Evolutionary conservation across 2,888 invertebrate genomes (phyloP).

Genomic region (Nomada flava): DNA sequence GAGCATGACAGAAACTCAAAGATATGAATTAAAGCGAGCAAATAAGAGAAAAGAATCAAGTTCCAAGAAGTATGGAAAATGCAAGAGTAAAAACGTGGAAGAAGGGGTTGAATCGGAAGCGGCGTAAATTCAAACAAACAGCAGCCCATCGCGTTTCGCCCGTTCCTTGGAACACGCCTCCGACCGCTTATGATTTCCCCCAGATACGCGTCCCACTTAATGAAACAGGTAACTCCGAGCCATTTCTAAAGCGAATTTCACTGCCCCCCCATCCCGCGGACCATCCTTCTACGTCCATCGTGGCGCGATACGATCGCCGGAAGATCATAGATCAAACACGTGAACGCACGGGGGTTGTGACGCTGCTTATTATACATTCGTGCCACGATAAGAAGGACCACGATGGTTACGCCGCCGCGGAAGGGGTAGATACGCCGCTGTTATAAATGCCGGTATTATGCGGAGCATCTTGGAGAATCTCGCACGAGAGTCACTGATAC

Average conservation of each 20-base stretch:
- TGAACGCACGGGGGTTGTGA: slow-evolving; percentile 79
- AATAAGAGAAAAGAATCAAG: too few relatives aligned
- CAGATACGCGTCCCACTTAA: slow-evolving; percentile 47
- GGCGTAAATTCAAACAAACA: slow-evolving; percentile 8
- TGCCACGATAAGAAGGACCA: slow-evolving; percentile 74
- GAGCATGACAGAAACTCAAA: too few relatives aligned
- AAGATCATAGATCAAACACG: slow-evolving; percentile 84
- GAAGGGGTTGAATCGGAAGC: neutral
- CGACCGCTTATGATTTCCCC: slow-evolving; percentile 47
- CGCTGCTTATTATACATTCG: slow-evolving; percentile 84
- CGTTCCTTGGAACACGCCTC: neutral
- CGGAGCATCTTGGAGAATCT: slow-evolving; percentile 76
- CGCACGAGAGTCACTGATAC: slow-evolving; percentile 60
- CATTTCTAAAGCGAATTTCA: slow-evolving; percentile 49
- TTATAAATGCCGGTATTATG: slow-evolving; percentile 84
- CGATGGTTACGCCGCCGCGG: slow-evolving; percentile 76
- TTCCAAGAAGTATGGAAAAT: neutral
- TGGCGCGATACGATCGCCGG: slow-evolving; percentile 76
- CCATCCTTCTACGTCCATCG: slow-evolving; percentile 61
- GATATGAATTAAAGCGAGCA: neutral
- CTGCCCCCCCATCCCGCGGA: neutral
- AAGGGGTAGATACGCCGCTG: slow-evolving; percentile 83
- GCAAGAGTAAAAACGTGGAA: neutral
- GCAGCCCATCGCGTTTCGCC: neutral
- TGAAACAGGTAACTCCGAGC: slow-evolving; percentile 43